A percentile compares a stretch with the other conserved stretches of the same genome.
Evolutionary conservation across 2,888 invertebrate genomes (phyloP).

Genomic region (Cryptosula pallasiana): DNA sequence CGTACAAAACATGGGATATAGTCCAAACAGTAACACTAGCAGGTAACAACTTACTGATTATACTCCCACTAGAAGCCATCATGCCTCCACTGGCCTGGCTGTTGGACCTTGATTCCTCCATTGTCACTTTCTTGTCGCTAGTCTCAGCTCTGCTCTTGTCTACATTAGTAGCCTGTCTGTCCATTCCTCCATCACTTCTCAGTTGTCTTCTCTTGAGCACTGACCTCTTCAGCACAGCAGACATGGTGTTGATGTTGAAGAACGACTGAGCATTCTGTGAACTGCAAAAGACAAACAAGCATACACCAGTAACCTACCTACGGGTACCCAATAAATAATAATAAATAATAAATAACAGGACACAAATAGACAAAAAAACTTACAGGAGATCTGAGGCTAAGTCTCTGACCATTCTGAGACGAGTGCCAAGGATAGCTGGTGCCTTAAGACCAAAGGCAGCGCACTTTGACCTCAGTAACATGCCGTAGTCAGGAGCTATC

Average conservation of each 20-base stretch:
- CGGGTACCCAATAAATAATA: too few species aligned
- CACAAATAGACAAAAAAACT: too few species aligned
- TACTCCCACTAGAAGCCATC: slow-evolving; percentile 8
- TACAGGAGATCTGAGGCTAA: slow-evolving; percentile 48
- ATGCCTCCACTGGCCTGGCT: slow-evolving; percentile 35
- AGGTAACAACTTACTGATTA: slow-evolving; percentile 22
- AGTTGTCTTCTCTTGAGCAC: slow-evolving; percentile 37
- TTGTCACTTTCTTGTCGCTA: slow-evolving; percentile 32
- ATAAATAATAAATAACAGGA: too few species aligned
- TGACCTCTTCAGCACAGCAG: slow-evolving; percentile 42
- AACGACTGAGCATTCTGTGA: slow-evolving; percentile 41
- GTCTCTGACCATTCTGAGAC: slow-evolving; percentile 46
- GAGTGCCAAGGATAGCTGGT: slow-evolving; percentile 42
- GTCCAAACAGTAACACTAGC: background rate
- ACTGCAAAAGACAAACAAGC: slow-evolving; percentile 32
- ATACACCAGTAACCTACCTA: too few species aligned
- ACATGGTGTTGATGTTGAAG: slow-evolving; percentile 42
- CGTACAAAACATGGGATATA: background rate
- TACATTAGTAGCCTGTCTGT: slow-evolving; percentile 33
- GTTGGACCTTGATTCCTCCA: slow-evolving; percentile 40
- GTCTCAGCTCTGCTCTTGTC: slow-evolving; percentile 10
- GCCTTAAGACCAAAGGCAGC: slow-evolving; percentile 46
- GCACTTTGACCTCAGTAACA: slow-evolving; percentile 48
- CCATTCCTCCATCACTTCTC: slow-evolving; percentile 39
- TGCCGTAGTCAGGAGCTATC: slow-evolving; percentile 43